A percentile compares a stretch with the other conserved stretches of the same genome.
phyloP scores from a whole-genome alignment of 2,113 vertebrate species.

The Gallinago undulata region DNA sequence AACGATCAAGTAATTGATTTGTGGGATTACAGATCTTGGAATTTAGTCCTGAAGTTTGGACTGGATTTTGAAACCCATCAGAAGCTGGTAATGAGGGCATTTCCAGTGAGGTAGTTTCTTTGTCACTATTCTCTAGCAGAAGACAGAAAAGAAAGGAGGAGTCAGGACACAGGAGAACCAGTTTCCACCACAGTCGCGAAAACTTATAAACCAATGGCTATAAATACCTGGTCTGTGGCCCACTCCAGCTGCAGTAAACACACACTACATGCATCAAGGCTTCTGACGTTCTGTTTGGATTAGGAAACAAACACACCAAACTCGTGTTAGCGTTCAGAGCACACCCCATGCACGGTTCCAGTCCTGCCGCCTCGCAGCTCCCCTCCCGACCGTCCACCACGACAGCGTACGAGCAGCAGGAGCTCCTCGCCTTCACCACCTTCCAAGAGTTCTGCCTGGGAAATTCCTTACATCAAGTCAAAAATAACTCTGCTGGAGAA shows the following conservation, averaged over 20 bases:
- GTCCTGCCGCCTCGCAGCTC: background rate
- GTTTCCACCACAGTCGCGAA: background rate
- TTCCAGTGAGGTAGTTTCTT: slow-evolving; percentile 98
- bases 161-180: background rate
- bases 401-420: background rate
- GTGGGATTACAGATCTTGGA: slow-evolving; percentile 69
- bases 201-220: background rate
- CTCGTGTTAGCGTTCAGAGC: slow-evolving; percentile 84
- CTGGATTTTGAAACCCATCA: slow-evolving; percentile 78
- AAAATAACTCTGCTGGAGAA: background rate
- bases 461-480: background rate
- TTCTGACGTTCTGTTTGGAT: slow-evolving; percentile 94
- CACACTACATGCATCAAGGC: slow-evolving; percentile 97
- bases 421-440: background rate
- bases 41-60: slow-evolving; percentile 74
- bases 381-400: background rate
- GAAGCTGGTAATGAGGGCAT: slow-evolving; percentile 83
- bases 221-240: slow-evolving; percentile 96
- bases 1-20: slow-evolving; percentile 76
- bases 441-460: background rate
- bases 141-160: slow-evolving; percentile 21
- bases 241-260: slow-evolving; percentile 93
- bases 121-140: slow-evolving; percentile 81
- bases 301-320: slow-evolving; percentile 89
- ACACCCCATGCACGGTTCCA: slow-evolving; percentile 80